phyloP scores from a whole-genome alignment of 2,888 invertebrate species.

The Heliconius ethilla region DNA sequence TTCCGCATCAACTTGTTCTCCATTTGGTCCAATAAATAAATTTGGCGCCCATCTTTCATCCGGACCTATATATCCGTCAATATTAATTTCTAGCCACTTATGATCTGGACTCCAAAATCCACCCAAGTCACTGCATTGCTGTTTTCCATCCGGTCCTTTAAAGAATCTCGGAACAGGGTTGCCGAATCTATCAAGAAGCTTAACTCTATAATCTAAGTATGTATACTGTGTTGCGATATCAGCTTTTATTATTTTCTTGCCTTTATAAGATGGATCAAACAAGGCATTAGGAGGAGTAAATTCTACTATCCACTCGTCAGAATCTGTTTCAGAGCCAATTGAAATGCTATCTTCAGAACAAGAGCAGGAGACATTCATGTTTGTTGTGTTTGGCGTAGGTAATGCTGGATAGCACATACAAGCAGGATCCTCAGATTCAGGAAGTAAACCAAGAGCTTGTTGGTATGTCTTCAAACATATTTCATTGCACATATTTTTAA shows the following conservation, averaged over 20 bases:
- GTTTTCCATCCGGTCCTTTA: conserved; percentile 71
- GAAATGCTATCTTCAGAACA: conserved; percentile 65
- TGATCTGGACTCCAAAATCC: conserved; percentile 71
- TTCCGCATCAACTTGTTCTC: conserved; percentile 65
- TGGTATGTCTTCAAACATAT: conserved; percentile 75
- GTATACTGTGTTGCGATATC: conserved; percentile 66
- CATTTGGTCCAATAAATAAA: conserved; percentile 64
- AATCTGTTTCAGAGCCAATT: conserved; percentile 67
- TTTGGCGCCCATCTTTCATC: conserved; percentile 72
- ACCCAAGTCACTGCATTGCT: conserved; percentile 74
- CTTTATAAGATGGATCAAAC: conserved; percentile 63
- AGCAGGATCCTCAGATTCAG: conserved; percentile 65
- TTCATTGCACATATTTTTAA: conserved; percentile 71
- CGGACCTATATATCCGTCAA: conserved; percentile 69
- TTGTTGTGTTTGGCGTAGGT: conserved; percentile 57
- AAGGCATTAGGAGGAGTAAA: conserved; percentile 74
- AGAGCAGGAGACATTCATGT: conserved; percentile 67
- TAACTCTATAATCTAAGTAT: conserved; percentile 71
- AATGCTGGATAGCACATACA: conserved; percentile 66
- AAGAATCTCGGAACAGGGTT: conserved; percentile 72
- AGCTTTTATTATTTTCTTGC: conserved; percentile 57
- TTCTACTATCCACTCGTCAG: conserved; percentile 75
- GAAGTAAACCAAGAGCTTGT: conserved; percentile 71
- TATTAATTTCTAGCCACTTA: conserved; percentile 73
- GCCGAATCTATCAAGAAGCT: conserved; percentile 65